These are phyloP conservation scores for Drosophila repleta DNA, from an alignment of 1,140 invertebrate species.

Conservation along the genomic window DNA sequence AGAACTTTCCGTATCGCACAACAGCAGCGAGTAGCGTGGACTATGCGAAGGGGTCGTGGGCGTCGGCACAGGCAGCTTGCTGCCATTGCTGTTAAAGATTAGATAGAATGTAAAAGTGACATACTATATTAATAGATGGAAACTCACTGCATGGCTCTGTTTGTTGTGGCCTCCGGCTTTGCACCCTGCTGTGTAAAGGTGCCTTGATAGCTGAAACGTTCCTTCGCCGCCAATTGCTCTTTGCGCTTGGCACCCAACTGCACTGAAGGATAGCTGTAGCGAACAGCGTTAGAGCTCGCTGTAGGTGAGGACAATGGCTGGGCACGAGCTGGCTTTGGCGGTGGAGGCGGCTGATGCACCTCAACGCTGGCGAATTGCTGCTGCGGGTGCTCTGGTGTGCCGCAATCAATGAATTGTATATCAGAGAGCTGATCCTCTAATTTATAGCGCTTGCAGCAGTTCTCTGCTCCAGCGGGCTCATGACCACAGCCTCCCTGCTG, in stretches of 20 bases:
- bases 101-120: too few species aligned
- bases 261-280: conserved; percentile 82
- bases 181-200: conserved; percentile 52
- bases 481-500: conserved; percentile 51
- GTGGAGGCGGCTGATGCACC: conserved; percentile 64
- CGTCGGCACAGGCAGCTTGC: conserved; percentile 68
- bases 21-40: conserved; percentile 78
- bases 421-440: conserved; percentile 87
- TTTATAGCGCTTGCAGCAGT: conserved; percentile 85
- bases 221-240: conserved; percentile 72
- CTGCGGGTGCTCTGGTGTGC: conserved; percentile 85
- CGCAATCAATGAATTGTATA: conserved; percentile 88
- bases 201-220: conserved; percentile 82
- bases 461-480: conserved; percentile 81
- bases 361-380: conserved; percentile 63
- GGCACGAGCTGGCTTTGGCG: conserved; percentile 67
- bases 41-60: conserved; percentile 77
- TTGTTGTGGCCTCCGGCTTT: conserved; percentile 33
- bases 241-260: conserved; percentile 79
- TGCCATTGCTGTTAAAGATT: conserved; percentile 44
- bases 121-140: too few species aligned
- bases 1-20: conserved; percentile 76
- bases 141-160: conserved; percentile 50
- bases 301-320: conserved; percentile 22
- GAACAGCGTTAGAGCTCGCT: conserved; percentile 30